These are phyloP conservation scores for Phylloscopus trochilus DNA, from an alignment of 2,113 vertebrate genomes.

Conservation along the genomic window DNA sequence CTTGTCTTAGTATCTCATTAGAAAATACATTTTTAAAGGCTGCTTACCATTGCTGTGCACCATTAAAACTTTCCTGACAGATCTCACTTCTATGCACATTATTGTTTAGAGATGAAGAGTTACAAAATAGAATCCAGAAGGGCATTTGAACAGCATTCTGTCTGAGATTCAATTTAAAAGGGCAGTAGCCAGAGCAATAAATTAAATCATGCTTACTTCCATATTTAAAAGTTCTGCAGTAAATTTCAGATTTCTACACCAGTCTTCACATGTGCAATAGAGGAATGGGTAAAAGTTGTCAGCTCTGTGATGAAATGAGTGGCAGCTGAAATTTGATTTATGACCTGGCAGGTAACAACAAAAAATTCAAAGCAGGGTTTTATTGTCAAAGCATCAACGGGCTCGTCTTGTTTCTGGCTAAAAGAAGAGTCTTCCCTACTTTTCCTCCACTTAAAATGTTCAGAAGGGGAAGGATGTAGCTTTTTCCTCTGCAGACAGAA, in stretches of 20 bases:
- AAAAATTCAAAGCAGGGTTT: neutral
- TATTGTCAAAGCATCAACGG: neutral
- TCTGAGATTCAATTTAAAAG: neutral
- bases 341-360: neutral
- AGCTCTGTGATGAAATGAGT: neutral
- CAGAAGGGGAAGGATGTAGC: neutral
- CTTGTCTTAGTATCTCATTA: neutral
- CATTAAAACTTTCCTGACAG: neutral
- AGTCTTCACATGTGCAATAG: neutral
- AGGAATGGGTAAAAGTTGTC: neutral
- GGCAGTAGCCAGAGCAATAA: neutral
- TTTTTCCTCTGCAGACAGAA: neutral
- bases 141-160: neutral
- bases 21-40: neutral
- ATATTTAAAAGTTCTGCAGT: neutral
- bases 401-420: neutral
- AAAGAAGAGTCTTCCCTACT: neutral
- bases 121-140: neutral
- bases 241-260: neutral
- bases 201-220: neutral
- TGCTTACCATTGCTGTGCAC: neutral
- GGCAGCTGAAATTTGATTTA: neutral
- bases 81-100: neutral
- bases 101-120: neutral
- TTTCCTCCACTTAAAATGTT: neutral